Conservation (phyloP, 92 coral and sea anemone species). For the Phenganax stokvisi region DNA sequence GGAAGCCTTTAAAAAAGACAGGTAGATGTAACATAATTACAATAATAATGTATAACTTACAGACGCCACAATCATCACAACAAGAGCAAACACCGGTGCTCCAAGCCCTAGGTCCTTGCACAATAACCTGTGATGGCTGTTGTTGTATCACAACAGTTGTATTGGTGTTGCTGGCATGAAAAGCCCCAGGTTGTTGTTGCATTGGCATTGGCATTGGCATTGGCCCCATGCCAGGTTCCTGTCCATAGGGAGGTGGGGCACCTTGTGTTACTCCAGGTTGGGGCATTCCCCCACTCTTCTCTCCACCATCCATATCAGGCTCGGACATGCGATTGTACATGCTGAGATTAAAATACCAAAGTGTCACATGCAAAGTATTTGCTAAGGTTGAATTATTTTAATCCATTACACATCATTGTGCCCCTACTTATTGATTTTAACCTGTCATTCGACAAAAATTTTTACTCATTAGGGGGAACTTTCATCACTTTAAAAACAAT, state of each 20-base stretch:
- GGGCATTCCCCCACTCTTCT: background rate
- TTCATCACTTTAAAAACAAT: too few species aligned
- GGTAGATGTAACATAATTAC: too few species aligned
- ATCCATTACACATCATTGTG: too few species aligned
- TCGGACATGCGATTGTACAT: conserved; percentile 31
- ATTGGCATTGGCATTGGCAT: background rate
- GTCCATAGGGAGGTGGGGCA: conserved; percentile 10
- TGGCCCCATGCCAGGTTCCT: conserved; percentile 13
- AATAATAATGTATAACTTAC: conserved; percentile 10
- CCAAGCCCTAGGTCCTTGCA: conserved; percentile 32
- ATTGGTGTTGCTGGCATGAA: conserved; percentile 1
- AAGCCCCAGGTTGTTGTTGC: background rate
- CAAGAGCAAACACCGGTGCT: conserved; percentile 30
- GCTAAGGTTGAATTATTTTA: too few species aligned
- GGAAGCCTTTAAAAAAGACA: too few species aligned
- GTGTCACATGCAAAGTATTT: too few species aligned
- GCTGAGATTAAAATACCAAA: background rate
- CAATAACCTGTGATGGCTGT: background rate
- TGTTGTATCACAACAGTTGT: conserved; percentile 31
- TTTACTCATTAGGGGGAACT: too few species aligned
- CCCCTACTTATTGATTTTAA: too few species aligned
- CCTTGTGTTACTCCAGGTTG: background rate
- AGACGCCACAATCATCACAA: conserved; percentile 36
- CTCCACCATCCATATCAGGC: conserved; percentile 4
- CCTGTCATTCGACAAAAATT: too few species aligned